phyloP scores from a whole-genome alignment of 2,797 vertebrate species.

The Sebastes nivosus region DNA sequence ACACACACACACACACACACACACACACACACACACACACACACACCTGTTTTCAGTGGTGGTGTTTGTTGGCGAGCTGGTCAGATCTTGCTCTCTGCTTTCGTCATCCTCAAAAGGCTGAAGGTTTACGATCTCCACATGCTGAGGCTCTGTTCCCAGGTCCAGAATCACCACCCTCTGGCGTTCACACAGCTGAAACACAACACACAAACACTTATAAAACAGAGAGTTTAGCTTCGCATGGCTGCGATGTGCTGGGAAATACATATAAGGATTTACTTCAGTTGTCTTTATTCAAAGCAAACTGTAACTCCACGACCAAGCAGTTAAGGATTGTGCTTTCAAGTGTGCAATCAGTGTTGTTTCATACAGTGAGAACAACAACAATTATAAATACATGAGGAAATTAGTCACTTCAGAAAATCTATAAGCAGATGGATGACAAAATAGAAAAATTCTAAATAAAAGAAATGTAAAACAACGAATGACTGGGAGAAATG shows the following conservation, averaged over 20 bases:
- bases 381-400: too few species aligned
- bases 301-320: background rate
- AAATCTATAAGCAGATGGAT: background rate
- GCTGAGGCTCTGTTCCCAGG: constrained; percentile 55
- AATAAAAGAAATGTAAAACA: background rate
- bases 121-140: constrained; percentile 81
- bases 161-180: constrained; percentile 67
- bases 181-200: constrained; percentile 55
- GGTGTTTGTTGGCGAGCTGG: constrained; percentile 63
- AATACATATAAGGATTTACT: background rate
- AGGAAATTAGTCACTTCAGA: background rate
- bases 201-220: background rate
- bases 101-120: constrained; percentile 78
- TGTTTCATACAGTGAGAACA: background rate
- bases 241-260: background rate
- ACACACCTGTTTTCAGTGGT: constrained; percentile 65
- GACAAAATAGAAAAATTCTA: background rate
- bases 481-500: background rate
- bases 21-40: constrained; percentile 37
- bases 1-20: constrained; percentile 38
- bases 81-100: constrained; percentile 75
- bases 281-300: background rate
- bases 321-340: background rate
- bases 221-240: background rate
- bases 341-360: background rate